Evolutionary conservation across 2,113 vertebrate species (phyloP).

Genomic region (Ahaetulla prasina): DNA sequence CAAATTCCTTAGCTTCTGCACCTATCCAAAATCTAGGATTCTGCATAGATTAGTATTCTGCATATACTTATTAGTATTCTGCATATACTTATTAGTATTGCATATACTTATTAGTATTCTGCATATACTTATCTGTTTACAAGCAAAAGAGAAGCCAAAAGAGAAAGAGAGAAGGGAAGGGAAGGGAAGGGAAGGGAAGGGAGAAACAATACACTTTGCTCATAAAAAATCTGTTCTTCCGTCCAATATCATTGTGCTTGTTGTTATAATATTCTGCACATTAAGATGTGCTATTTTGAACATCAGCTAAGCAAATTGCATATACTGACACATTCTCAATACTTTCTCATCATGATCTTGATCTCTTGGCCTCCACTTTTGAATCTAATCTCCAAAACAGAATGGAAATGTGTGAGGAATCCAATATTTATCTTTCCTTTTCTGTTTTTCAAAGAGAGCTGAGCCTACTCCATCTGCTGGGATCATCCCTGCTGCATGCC

Average conservation of each 20-base stretch:
- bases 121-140: background rate
- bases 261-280: background rate
- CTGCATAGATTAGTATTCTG: too few relatives aligned
- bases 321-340: background rate
- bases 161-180: background rate
- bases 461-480: background rate
- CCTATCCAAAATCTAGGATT: background rate
- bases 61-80: too few relatives aligned
- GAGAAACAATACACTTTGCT: background rate
- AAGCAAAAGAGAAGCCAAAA: too few relatives aligned
- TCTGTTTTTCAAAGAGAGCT: background rate
- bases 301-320: background rate
- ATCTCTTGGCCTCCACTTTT: background rate
- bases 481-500: slow-evolving; percentile 1
- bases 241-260: background rate
- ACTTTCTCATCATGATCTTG: background rate
- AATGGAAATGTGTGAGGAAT: background rate
- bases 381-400: background rate
- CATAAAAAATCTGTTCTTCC: background rate
- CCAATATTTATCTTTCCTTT: accelerated
- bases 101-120: too few relatives aligned
- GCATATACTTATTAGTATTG: too few relatives aligned
- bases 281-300: background rate
- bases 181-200: accelerated
- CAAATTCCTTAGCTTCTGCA: background rate